Evolutionary conservation across 1,140 invertebrate species (phyloP).

Genomic region (Drosophila mauritiana): DNA sequence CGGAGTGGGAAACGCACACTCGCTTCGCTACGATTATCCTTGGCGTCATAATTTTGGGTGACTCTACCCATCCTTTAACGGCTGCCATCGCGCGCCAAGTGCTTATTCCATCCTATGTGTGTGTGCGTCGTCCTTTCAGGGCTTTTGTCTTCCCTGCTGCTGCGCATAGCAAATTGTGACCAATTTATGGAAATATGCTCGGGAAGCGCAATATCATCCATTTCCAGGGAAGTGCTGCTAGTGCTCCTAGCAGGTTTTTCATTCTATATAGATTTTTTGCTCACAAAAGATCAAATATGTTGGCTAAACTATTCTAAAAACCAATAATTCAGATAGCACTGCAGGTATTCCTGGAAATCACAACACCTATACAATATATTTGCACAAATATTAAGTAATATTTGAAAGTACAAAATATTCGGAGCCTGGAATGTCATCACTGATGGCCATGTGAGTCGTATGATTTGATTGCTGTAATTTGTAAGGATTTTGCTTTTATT

Average conservation of each 20-base stretch:
- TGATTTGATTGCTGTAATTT: conserved; percentile 83
- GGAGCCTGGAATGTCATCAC: background rate
- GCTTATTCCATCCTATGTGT: conserved; percentile 13
- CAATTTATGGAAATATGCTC: conserved; percentile 79
- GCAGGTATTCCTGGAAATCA: no score
- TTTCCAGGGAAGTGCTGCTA: background rate
- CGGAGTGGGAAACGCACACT: conserved; percentile 17
- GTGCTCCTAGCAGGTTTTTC: background rate
- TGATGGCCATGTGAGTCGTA: conserved; percentile 18
- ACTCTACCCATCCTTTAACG: conserved; percentile 23
- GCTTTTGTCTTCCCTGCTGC: conserved; percentile 59
- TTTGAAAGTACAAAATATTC: no score
- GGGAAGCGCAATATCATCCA: conserved; percentile 2
- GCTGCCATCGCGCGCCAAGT: conserved; percentile 43
- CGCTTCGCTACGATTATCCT: conserved; percentile 65
- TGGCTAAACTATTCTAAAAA: no score
- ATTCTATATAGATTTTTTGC: no score
- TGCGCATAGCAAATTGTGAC: conserved; percentile 75
- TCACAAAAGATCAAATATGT: no score
- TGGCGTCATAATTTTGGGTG: conserved; percentile 70
- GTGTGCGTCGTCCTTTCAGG: conserved; percentile 24
- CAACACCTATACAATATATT: no score
- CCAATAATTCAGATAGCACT: no score
- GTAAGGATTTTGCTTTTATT: conserved; percentile 81
- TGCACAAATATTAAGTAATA: background rate